Evolutionary conservation across 1,140 invertebrate genomes (phyloP).

Genomic region (Anoplolepis gracilipes): DNA sequence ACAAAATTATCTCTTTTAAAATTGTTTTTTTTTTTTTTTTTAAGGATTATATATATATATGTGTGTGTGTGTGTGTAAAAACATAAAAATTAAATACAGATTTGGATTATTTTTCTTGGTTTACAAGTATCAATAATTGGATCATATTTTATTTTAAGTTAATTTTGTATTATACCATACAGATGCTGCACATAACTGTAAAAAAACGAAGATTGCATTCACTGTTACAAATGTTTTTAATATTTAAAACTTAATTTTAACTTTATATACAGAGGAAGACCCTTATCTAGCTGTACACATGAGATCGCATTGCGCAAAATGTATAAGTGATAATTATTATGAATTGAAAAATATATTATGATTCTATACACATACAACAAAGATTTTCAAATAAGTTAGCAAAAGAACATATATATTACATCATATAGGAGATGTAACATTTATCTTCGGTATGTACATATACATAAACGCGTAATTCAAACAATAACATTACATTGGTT

Average conservation of each 20-base stretch:
- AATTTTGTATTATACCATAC: neutral
- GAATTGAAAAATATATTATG: constrained; percentile 50
- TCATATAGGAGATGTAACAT: constrained; percentile 9
- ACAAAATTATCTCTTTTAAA: neutral
- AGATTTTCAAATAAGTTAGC: constrained; percentile 49
- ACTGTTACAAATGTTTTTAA: constrained; percentile 58
- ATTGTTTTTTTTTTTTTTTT: neutral
- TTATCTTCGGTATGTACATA: constrained; percentile 1
- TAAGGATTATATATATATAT: neutral
- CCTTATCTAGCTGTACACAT: constrained; percentile 69
- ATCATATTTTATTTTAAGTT: neutral
- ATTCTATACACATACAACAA: constrained; percentile 52
- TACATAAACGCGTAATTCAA: neutral
- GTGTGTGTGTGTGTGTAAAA: no score
- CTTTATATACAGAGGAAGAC: constrained; percentile 56
- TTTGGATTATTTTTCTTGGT: neutral
- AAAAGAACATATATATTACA: constrained; percentile 19
- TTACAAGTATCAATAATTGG: neutral
- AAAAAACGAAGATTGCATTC: constrained; percentile 6
- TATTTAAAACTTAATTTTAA: constrained; percentile 55
- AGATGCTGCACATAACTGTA: neutral
- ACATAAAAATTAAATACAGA: neutral
- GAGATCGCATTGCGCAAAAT: constrained; percentile 61
- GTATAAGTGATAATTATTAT: constrained; percentile 51
- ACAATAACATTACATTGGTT: constrained; percentile 21